Conservation (phyloP, 1,140 invertebrate genomes). For the Paraescarpia echinospica region DNA sequence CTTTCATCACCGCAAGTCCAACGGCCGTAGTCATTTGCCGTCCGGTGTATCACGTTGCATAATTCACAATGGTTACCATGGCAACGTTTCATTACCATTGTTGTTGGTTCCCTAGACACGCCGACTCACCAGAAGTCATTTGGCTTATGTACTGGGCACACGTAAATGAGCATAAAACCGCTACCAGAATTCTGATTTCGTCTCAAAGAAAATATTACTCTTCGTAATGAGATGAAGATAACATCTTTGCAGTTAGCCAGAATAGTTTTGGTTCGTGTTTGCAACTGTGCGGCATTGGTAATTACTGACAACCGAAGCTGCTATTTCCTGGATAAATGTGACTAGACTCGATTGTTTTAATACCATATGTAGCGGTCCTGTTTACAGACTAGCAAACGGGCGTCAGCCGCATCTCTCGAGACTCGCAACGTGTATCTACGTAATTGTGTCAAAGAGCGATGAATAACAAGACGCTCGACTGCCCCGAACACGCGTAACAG, state of each 20-base stretch:
- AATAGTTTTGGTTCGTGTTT: background rate
- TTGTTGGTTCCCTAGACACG: background rate
- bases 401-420: background rate
- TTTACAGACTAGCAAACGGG: background rate
- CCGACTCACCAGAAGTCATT: background rate
- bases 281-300: background rate
- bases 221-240: background rate
- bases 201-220: background rate
- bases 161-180: background rate
- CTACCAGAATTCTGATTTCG: background rate
- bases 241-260: background rate
- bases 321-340: background rate
- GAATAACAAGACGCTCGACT: too few relatives aligned
- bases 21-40: background rate
- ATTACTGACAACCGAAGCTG: background rate
- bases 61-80: background rate
- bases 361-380: background rate
- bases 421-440: background rate
- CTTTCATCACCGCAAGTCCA: background rate
- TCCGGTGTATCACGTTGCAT: background rate
- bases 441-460: background rate
- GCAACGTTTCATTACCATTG: background rate
- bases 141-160: background rate
- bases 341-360: background rate
- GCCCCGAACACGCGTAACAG: too few relatives aligned